Base-by-base conservation (phyloP, 2,113 vertebrate species). In the Numenius arquata region DNA sequence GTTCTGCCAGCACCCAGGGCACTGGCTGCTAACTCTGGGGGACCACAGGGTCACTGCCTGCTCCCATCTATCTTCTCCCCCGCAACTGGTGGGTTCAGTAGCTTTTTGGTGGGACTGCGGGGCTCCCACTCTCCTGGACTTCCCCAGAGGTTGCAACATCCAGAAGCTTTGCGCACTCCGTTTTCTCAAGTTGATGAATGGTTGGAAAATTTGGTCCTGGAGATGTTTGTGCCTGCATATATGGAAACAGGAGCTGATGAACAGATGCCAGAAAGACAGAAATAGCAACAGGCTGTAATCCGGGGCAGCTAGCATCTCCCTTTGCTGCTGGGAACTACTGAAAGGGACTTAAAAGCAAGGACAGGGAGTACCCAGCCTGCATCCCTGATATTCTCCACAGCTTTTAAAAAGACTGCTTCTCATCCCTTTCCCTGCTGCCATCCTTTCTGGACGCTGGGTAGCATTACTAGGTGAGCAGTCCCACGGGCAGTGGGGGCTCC, bases 131-230 rank as follows among this genome's bases (percentile, higher is more conserved):
- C 30, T 58, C 22, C 5, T 67, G 52, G 22, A 20, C 43, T 59
- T 62, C 43, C 27, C 32, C 2, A 4, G 11, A 6, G 5, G 9
- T 6, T 70, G 38, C 65, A 62, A 72, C 38, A 52, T 43, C 65
- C 76, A 80, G 41, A 68, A 84, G 25, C 50, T 87, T 78, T 75
- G 80, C 17, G 27, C 66, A 27, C 59, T 81, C 25, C 1, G 0
- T 47, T 59, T 94, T 63, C 1, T 3, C 61, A 67, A 78, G 47
- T 0, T 77, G 55, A 70, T 70, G 41, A 81, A 71, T 34, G n/a
- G n/a, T 12, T 88, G 71, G 71, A 88, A 95, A 85, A 85, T 68
- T 82, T 30, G 88, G 62, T 32, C 32, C 56, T 91, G 68, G 55
- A 89, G 29, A 26, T 75, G 65, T 70, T 87, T 91, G 36, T n/a